Evolutionary conservation across 2,113 vertebrate species (phyloP).

Genomic region (Pelvicachromis taeniatus): DNA sequence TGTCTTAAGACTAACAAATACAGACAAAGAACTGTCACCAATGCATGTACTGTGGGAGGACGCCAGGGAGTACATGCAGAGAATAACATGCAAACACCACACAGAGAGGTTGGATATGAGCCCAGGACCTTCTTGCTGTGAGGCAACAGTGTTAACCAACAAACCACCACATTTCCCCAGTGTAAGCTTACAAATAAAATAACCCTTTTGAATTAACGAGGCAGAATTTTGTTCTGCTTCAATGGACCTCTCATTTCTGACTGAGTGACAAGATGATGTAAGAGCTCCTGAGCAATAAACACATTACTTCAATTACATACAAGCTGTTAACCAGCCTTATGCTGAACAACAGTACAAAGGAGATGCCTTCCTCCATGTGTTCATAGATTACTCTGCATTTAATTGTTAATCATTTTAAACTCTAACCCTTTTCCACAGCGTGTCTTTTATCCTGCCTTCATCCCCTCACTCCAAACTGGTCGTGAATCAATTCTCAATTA

Average conservation of each 20-base stretch:
- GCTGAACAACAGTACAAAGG: not conserved
- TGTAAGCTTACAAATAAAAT: not conserved
- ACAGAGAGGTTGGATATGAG: not conserved
- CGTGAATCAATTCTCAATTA: too few relatives aligned
- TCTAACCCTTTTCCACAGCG: not conserved
- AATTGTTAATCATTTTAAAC: not conserved
- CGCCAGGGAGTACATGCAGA: not conserved
- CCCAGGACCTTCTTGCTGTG: not conserved
- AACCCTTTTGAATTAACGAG: not conserved
- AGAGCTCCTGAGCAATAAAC: not conserved
- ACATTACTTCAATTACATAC: not conserved
- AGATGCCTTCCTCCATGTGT: not conserved
- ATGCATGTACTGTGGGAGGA: not conserved
- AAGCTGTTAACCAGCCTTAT: not conserved
- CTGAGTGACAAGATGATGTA: not conserved
- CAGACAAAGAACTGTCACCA: not conserved
- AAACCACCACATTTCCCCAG: not conserved
- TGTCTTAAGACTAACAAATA: not conserved
- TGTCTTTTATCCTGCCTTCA: not conserved
- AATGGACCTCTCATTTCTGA: not conserved
- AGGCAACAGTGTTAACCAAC: not conserved
- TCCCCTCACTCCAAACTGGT: not conserved
- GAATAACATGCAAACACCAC: not conserved
- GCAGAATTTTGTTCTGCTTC: not conserved
- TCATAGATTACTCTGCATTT: not conserved